These are phyloP conservation scores for Macheiramphus alcinus DNA, from an alignment of 2,113 vertebrate genomes.

Conservation along the genomic window DNA sequence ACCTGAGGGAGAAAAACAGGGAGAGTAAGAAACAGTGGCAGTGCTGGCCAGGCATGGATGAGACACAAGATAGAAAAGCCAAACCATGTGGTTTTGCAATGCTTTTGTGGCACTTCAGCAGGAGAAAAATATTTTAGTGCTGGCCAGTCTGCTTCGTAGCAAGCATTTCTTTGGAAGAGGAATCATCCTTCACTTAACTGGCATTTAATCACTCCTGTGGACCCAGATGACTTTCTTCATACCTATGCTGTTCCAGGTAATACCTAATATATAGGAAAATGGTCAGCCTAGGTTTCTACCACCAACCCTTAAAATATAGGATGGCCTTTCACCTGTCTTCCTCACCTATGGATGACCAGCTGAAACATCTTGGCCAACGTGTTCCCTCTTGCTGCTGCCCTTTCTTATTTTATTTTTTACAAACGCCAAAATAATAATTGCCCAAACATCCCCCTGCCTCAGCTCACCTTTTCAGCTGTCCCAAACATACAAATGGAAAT, in stretches of 20 bases:
- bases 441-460: background rate
- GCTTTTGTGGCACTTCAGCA: background rate
- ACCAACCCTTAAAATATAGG: background rate
- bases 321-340: background rate
- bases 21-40: background rate
- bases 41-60: background rate
- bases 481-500: background rate
- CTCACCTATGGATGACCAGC: background rate
- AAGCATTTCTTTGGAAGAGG: background rate
- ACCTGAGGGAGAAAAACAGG: constrained; percentile 39
- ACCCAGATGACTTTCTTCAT: background rate
- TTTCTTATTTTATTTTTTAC: background rate
- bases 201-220: background rate
- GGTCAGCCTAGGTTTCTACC: background rate
- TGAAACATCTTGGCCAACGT: background rate
- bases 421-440: background rate
- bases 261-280: background rate
- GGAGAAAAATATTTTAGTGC: background rate
- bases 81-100: background rate
- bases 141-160: background rate
- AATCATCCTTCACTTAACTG: background rate
- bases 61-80: background rate
- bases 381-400: background rate
- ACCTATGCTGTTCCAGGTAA: background rate
- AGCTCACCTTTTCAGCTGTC: constrained; percentile 8